Evolutionary conservation across 2,888 invertebrate genomes (phyloP).

Genomic region (Diarsia brunnea): DNA sequence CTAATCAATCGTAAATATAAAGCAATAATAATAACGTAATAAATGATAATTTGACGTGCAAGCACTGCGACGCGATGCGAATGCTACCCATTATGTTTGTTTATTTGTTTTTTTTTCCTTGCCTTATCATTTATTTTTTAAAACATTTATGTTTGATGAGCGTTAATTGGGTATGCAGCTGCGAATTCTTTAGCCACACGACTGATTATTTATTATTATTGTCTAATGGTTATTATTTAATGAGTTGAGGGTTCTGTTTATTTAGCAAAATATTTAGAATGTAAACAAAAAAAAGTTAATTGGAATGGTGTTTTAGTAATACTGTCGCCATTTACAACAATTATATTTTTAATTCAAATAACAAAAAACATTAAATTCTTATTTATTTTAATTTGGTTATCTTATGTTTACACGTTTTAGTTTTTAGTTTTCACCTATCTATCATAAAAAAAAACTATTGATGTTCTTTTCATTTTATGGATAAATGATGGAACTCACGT

Average conservation of each 20-base stretch:
- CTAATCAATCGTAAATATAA: constrained; percentile 8
- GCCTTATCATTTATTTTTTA: constrained; percentile 35
- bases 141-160: constrained; percentile 30
- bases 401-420: neutral
- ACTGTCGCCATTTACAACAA: neutral
- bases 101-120: constrained; percentile 55
- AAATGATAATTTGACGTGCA: constrained; percentile 38
- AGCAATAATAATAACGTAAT: constrained; percentile 23
- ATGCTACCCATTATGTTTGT: constrained; percentile 44
- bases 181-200: constrained; percentile 59
- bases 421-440: too few species aligned
- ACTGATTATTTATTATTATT: constrained; percentile 43
- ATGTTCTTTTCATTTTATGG: neutral
- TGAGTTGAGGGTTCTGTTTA: constrained; percentile 27
- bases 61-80: constrained; percentile 58
- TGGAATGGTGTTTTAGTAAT: neutral
- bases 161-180: constrained; percentile 42
- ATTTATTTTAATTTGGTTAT: neutral
- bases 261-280: constrained; percentile 2
- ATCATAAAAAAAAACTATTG: too few species aligned
- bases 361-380: neutral
- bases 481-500: neutral
- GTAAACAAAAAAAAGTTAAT: neutral
- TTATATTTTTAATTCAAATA: neutral
- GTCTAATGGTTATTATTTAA: constrained; percentile 6